Percentiles rank a stretch among this genome's conserved stretches.
Evolutionary conservation across 2,113 vertebrate species (phyloP).

Genomic region (Alligator mississippiensis): DNA sequence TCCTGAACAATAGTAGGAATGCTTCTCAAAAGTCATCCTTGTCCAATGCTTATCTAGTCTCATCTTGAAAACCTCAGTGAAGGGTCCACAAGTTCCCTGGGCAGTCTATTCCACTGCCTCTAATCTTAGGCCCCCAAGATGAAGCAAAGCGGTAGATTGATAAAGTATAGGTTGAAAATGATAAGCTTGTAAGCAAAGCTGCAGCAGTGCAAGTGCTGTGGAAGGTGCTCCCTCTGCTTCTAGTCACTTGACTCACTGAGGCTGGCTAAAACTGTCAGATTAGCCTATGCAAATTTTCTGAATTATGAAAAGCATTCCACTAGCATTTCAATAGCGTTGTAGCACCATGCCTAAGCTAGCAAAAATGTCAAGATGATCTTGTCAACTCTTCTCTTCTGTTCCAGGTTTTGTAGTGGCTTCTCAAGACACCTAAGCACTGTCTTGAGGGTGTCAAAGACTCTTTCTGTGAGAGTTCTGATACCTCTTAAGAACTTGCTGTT

Average conservation of each 20-base stretch:
- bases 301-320: background rate
- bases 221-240: background rate
- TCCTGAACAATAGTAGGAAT: too few relatives aligned
- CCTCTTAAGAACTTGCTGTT: background rate
- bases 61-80: background rate
- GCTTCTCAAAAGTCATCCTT: too few relatives aligned
- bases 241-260: background rate
- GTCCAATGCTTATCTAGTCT: background rate
- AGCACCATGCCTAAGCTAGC: slow-evolving; percentile 18
- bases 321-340: background rate
- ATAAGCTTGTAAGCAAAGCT: background rate
- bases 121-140: background rate
- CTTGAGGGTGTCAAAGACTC: background rate
- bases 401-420: background rate
- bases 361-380: background rate
- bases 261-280: background rate
- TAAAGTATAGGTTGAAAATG: background rate
- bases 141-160: background rate
- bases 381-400: background rate
- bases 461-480: background rate
- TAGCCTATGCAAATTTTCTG: background rate
- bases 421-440: background rate
- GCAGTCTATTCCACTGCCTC: background rate
- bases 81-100: background rate
- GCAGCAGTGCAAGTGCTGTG: background rate